Conservation (phyloP, 2,113 vertebrate species). For the Erythrolamprus reginae region DNA sequence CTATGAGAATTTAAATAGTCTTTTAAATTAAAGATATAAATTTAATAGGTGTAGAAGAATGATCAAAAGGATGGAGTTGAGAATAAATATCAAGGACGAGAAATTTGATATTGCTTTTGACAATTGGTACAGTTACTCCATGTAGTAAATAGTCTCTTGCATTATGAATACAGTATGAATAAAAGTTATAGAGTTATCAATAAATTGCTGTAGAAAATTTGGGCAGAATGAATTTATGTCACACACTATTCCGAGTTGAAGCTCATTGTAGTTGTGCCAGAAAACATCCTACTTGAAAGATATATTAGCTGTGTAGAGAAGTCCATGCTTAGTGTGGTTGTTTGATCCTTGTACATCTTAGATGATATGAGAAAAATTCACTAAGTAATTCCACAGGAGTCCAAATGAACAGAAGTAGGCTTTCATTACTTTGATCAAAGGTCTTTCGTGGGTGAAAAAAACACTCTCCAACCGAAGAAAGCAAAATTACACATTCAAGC, state of each 20-base stretch:
- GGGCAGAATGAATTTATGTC: background rate
- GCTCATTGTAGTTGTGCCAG: background rate
- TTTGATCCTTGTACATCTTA: background rate
- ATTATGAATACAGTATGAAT: background rate
- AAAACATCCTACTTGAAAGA: background rate
- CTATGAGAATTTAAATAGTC: background rate
- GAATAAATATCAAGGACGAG: background rate
- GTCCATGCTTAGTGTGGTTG: background rate
- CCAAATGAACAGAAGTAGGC: too few species aligned
- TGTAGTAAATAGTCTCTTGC: background rate
- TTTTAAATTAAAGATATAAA: background rate
- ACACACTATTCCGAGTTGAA: background rate
- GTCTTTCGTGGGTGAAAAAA: too few species aligned
- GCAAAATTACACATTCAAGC: too few species aligned
- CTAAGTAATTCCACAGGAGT: too few species aligned
- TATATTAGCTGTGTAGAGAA: background rate
- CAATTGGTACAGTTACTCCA: background rate
- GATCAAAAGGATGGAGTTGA: background rate
- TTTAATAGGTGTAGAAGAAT: background rate
- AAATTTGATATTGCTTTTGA: background rate
- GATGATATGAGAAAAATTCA: too few species aligned
- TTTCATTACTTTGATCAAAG: too few species aligned
- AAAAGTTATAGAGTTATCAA: background rate
- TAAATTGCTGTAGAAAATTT: background rate
- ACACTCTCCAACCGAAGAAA: too few species aligned